Percentiles rank a stretch among this genome's conserved stretches.
These are phyloP conservation scores for Oxytorus armatus DNA, from an alignment of 2,888 invertebrate genomes.

Conservation along the genomic window DNA sequence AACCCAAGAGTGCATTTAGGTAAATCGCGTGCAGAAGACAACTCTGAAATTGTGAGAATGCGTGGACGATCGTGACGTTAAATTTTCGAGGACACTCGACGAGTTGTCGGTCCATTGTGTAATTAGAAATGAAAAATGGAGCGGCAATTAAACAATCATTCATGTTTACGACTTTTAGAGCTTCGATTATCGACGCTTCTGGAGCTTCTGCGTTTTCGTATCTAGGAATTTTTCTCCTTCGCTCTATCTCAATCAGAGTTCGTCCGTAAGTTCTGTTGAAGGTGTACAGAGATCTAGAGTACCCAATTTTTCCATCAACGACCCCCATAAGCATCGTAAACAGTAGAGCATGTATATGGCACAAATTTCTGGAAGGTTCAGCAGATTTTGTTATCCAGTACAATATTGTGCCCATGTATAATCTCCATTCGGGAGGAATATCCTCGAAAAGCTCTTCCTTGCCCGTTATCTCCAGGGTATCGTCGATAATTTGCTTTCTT, in stretches of 20 bases:
- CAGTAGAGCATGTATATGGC: constrained; percentile 87
- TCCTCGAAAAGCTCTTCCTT: constrained; percentile 81
- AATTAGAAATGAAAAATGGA: constrained; percentile 87
- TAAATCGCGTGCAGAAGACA: constrained; percentile 87
- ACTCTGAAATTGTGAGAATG: constrained; percentile 89
- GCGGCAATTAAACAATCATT: constrained; percentile 87
- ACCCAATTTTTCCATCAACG: constrained; percentile 87
- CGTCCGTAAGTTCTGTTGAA: constrained; percentile 85
- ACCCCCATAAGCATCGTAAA: constrained; percentile 87
- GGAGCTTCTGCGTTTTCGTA: not conserved
- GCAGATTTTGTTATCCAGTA: constrained; percentile 86
- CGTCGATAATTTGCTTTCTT: constrained; percentile 83
- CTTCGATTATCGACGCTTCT: constrained; percentile 80
- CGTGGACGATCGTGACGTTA: constrained; percentile 87
- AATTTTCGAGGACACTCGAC: constrained; percentile 86
- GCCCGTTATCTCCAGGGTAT: constrained; percentile 85
- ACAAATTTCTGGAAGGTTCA: constrained; percentile 82
- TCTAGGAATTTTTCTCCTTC: constrained; percentile 44
- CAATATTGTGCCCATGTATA: constrained; percentile 86
- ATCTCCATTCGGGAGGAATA: constrained; percentile 87
- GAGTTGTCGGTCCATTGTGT: constrained; percentile 86
- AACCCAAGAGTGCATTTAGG: constrained; percentile 88
- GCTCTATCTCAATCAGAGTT: constrained; percentile 81
- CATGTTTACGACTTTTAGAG: constrained; percentile 85
- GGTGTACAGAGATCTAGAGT: constrained; percentile 84